A percentile compares a stretch with the other conserved stretches of the same genome.
These are phyloP conservation scores for Sericinus montela DNA, from an alignment of 2,888 invertebrate genomes.

Conservation along the genomic window DNA sequence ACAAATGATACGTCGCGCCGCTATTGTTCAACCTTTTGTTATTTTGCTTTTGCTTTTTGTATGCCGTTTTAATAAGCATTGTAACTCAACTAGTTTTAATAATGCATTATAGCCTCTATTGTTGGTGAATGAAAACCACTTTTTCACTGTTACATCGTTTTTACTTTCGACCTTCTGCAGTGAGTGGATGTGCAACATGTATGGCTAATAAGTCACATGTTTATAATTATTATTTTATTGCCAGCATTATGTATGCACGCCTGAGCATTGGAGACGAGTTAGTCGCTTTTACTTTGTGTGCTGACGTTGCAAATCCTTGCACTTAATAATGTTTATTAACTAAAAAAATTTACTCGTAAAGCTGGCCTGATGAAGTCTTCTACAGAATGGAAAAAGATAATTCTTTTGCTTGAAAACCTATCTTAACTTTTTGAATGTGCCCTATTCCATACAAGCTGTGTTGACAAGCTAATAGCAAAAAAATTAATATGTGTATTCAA, in stretches of 20 bases:
- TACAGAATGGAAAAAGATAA: no score
- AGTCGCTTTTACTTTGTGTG: constrained; percentile 28
- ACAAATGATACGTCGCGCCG: constrained; percentile 73
- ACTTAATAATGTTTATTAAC: no score
- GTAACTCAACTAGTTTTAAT: constrained; percentile 25
- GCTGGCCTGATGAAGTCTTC: no score
- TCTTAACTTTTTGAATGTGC: no score
- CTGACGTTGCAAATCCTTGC: neutral
- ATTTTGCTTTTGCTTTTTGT: constrained; percentile 55
- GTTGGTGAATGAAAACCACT: neutral
- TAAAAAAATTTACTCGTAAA: no score
- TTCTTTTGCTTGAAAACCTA: no score
- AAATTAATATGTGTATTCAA: no score
- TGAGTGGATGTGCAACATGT: constrained; percentile 40
- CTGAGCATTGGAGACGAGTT: constrained; percentile 58
- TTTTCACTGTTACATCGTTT: neutral
- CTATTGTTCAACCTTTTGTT: constrained; percentile 75
- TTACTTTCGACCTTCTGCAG: neutral
- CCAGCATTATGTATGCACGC: constrained; percentile 63
- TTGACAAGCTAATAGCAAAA: no score
- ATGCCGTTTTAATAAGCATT: constrained; percentile 35
- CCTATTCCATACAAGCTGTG: no score
- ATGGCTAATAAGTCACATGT: constrained; percentile 74
- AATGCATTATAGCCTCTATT: constrained; percentile 27
- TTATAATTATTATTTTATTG: constrained; percentile 78